Conservation (phyloP, 2,113 vertebrate species). For the Ageneiosus marmoratus region DNA sequence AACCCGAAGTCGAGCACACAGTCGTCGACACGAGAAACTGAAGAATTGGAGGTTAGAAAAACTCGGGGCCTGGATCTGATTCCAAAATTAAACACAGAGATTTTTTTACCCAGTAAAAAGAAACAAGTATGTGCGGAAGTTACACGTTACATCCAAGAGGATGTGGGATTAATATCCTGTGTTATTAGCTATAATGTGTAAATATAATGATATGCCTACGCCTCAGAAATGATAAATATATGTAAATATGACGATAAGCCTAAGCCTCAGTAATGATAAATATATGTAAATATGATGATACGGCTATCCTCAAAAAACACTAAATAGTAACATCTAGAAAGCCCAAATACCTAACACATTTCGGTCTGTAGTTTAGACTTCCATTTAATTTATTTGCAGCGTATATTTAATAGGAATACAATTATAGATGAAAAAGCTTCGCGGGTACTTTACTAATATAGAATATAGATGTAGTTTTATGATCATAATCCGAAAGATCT, state of each 20-base stretch:
- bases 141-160: constrained; percentile 23
- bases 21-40: not conserved
- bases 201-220: not conserved
- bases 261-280: too few relatives aligned
- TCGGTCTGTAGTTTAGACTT: not conserved
- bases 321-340: not conserved
- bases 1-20: constrained; percentile 39
- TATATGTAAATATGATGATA: not conserved
- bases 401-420: not conserved
- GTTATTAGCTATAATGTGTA: constrained; percentile 13
- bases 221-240: too few relatives aligned
- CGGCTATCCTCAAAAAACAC: not conserved
- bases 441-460: not conserved
- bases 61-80: constrained; percentile 41
- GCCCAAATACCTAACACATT: not conserved
- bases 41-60: constrained; percentile 41
- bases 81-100: constrained; percentile 31
- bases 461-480: too few relatives aligned
- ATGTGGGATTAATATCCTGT: constrained; percentile 19
- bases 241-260: not conserved
- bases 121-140: constrained; percentile 14
- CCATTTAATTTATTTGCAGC: not conserved
- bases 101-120: constrained; percentile 9
- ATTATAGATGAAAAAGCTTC: not conserved
- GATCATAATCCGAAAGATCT: not conserved